Evolutionary conservation across 1,140 invertebrate genomes (phyloP).

Genomic region (Drosophila prosaltans): DNA sequence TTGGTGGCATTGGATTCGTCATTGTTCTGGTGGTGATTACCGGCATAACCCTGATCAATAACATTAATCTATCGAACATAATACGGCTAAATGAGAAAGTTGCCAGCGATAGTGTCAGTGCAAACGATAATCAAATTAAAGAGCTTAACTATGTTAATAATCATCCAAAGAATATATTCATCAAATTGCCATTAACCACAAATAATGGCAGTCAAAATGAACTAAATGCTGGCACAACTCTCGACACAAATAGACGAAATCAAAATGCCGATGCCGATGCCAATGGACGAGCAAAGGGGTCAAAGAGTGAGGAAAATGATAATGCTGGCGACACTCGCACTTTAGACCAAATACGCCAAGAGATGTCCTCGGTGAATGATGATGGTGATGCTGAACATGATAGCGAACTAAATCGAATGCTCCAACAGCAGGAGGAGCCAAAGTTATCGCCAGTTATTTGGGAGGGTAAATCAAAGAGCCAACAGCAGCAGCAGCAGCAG

Average conservation of each 20-base stretch:
- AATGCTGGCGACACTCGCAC: constrained; percentile 34
- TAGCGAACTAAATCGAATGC: no score
- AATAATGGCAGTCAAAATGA: not conserved
- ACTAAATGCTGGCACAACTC: not conserved
- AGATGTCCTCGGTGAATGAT: constrained; percentile 45
- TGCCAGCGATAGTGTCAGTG: constrained; percentile 78
- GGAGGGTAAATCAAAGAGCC: constrained; percentile 5
- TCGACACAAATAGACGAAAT: not conserved
- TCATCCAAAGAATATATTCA: constrained; percentile 68
- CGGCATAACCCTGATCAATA: constrained; percentile 78
- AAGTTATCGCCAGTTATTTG: constrained; percentile 47
- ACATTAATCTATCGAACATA: constrained; percentile 80
- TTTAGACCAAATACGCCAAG: constrained; percentile 49
- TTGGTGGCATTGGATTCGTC: constrained; percentile 74
- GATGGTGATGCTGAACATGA: no score
- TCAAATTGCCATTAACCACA: constrained; percentile 31
- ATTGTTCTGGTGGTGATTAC: constrained; percentile 76
- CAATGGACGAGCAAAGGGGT: not conserved
- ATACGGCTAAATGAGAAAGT: constrained; percentile 80
- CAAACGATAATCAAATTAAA: constrained; percentile 75
- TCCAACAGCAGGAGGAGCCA: constrained; percentile 26
- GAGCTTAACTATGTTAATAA: constrained; percentile 76
- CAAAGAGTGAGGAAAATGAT: constrained; percentile 28
- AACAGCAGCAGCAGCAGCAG: not conserved
- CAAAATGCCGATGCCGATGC: not conserved